Conservation (phyloP, 2,888 invertebrate genomes). For the Leptopilina myrica region DNA sequence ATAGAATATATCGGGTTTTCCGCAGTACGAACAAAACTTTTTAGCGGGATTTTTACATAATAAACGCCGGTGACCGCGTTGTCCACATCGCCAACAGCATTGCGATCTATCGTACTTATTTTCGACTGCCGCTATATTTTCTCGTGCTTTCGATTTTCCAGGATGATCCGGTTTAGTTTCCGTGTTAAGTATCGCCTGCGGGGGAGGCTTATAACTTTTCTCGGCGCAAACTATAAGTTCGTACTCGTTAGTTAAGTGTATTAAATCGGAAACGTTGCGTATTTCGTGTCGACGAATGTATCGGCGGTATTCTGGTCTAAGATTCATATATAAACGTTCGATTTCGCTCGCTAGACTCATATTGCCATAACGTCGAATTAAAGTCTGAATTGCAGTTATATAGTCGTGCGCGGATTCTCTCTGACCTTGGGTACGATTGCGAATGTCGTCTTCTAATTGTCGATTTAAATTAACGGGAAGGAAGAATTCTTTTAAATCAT, state of each 20-base stretch:
- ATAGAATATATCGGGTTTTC: neutral
- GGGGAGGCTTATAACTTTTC: neutral
- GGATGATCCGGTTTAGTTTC: no score
- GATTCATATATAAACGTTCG: neutral
- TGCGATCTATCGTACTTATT: neutral
- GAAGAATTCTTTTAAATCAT: neutral
- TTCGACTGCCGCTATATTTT: neutral
- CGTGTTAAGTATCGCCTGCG: neutral
- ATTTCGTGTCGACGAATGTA: neutral
- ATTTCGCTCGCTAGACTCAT: neutral
- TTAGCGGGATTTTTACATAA: neutral
- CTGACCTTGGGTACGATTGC: neutral
- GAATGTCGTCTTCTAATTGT: neutral
- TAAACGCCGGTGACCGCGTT: neutral
- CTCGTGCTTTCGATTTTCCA: neutral
- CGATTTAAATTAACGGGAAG: neutral
- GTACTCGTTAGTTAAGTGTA: neutral
- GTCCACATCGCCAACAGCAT: slow-evolving; percentile 1
- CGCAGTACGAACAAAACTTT: neutral
- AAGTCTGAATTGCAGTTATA: neutral
- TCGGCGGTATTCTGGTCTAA: neutral
- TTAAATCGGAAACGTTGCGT: neutral
- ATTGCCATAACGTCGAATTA: neutral
- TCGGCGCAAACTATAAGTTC: neutral
- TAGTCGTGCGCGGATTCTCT: neutral